Conservation (phyloP, 2,113 vertebrate species). For the Gallinago media region DNA sequence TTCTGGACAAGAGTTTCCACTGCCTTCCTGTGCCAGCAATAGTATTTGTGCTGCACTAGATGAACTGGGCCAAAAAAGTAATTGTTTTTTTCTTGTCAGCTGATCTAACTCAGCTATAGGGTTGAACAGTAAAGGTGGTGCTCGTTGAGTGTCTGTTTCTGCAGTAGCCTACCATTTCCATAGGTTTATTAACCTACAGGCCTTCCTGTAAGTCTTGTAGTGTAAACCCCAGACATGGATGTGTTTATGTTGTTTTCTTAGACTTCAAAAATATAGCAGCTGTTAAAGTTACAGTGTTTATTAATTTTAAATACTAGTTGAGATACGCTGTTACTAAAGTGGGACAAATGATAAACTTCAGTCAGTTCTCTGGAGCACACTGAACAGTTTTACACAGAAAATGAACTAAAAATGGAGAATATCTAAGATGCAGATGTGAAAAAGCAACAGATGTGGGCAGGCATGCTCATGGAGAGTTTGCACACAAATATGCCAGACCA, state of each 20-base stretch:
- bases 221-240: not conserved
- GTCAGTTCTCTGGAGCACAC: not conserved
- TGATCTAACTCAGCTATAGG: not conserved
- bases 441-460: not conserved
- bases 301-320: not conserved
- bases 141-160: not conserved
- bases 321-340: not conserved
- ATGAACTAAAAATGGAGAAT: not conserved
- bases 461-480: not conserved
- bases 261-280: not conserved
- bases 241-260: not conserved
- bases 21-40: not conserved
- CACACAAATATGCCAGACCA: not conserved
- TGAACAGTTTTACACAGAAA: not conserved
- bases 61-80: not conserved
- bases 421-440: not conserved
- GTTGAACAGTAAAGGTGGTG: not conserved
- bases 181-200: not conserved
- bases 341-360: not conserved
- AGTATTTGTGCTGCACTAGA: not conserved
- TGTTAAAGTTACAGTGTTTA: not conserved
- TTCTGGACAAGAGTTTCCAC: not conserved
- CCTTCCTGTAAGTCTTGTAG: not conserved
- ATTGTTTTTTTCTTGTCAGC: not conserved
- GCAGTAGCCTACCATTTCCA: not conserved